Percentiles rank a stretch among this genome's conserved stretches.
phyloP scores from a whole-genome alignment of 1,140 invertebrate species.

The Lysiphlebus fabarum region DNA sequence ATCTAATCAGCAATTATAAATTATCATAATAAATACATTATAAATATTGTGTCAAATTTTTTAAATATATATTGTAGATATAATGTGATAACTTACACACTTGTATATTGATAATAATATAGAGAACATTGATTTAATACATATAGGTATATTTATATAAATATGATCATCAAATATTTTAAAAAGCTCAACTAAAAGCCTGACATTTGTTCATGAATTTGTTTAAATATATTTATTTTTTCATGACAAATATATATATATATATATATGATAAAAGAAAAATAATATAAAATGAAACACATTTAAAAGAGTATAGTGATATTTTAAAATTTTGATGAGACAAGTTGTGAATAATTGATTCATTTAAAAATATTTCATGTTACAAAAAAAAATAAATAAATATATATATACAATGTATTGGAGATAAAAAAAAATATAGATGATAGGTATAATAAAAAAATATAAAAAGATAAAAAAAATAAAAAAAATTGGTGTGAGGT shows the following conservation, averaged over 20 bases:
- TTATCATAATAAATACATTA: conserved; percentile 42
- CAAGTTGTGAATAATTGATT: no score
- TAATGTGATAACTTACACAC: neutral
- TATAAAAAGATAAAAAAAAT: conserved; percentile 35
- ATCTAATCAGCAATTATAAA: conserved; percentile 49
- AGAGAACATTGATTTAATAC: no score
- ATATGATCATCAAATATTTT: no score
- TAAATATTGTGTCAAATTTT: no score
- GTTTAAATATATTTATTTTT: no score
- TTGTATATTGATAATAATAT: conserved; percentile 14
- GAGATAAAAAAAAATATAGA: conserved; percentile 6
- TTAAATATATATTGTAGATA: no score
- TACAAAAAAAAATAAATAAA: conserved; percentile 28
- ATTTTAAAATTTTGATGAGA: no score
- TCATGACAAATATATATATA: no score
- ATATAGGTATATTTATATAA: no score
- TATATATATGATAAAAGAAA: neutral
- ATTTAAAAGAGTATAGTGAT: conserved; percentile 1
- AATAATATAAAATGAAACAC: conserved; percentile 6
- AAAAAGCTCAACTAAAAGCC: conserved; percentile 12
- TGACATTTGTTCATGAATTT: conserved; percentile 10
- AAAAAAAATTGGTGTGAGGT: conserved; percentile 36
- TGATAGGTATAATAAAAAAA: conserved; percentile 29
- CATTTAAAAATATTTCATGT: neutral
- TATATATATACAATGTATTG: conserved; percentile 44